Evolutionary conservation across 2,797 vertebrate species (phyloP).

Genomic region (Urophycis tenuis): DNA sequence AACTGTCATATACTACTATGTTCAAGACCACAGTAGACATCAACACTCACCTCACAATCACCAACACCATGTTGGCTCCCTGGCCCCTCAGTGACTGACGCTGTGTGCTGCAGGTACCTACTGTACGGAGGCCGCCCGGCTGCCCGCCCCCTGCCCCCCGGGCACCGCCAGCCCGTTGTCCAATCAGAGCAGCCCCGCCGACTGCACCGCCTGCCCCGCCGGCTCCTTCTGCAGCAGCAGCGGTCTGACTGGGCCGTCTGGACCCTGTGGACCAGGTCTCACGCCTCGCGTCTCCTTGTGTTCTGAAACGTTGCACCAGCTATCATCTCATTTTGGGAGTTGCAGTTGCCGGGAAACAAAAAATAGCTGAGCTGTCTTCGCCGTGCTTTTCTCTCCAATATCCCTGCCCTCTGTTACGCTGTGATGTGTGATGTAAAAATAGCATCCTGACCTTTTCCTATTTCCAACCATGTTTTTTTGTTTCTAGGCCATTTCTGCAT

Average conservation of each 20-base stretch:
- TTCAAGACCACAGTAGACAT: no score
- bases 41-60: no score
- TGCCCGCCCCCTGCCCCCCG: constrained; percentile 59
- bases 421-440: background rate
- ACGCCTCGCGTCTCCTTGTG: constrained; percentile 38
- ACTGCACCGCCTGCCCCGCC: constrained; percentile 71
- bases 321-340: background rate
- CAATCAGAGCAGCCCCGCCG: constrained; percentile 49
- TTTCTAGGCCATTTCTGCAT: constrained; percentile 70
- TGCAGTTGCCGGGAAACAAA: background rate
- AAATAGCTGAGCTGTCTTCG: background rate
- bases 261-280: constrained; percentile 75
- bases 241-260: constrained; percentile 74
- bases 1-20: background rate
- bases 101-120: constrained; percentile 62
- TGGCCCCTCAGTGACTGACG: background rate
- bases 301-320: background rate
- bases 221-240: constrained; percentile 70
- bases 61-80: no score
- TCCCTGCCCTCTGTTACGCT: constrained; percentile 11
- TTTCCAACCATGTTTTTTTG: background rate
- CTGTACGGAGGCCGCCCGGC: constrained; percentile 60
- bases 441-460: background rate
- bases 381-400: background rate
- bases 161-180: constrained; percentile 54